A percentile compares a stretch with the other conserved stretches of the same genome.
phyloP scores from a whole-genome alignment of 2,113 vertebrate genomes.

The Willisornis vidua region DNA sequence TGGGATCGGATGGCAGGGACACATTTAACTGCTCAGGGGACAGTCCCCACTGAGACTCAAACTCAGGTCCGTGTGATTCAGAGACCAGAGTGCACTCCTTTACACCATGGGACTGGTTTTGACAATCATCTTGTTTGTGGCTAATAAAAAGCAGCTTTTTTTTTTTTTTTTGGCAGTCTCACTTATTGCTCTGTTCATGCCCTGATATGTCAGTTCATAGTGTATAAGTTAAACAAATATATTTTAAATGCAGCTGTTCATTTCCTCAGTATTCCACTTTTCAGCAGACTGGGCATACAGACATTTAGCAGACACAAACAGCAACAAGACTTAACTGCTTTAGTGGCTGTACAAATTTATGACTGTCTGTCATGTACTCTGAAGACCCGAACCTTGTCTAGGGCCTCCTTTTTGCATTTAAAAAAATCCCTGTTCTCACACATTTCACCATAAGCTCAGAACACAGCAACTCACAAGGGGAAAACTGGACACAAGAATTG shows the following conservation, averaged over 20 bases:
- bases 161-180: neutral
- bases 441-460: neutral
- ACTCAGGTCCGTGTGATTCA: no score
- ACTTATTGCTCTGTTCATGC: neutral
- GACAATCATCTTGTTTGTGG: neutral
- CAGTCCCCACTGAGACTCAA: no score
- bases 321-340: neutral
- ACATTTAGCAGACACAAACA: neutral
- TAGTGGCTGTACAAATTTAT: neutral
- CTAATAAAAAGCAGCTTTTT: slow-evolving; percentile 12
- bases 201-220: neutral
- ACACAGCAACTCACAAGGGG: neutral
- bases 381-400: neutral
- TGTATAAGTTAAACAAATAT: neutral
- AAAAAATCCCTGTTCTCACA: neutral
- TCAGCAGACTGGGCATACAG: neutral
- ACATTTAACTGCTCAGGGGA: no score
- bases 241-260: neutral
- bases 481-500: neutral
- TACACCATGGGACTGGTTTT: neutral
- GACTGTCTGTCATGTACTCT: neutral
- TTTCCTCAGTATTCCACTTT: neutral
- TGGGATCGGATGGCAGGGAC: no score
- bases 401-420: neutral
- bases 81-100: no score